phyloP scores from a whole-genome alignment of 1,140 invertebrate species.

The Trialeurodes vaporariorum region DNA sequence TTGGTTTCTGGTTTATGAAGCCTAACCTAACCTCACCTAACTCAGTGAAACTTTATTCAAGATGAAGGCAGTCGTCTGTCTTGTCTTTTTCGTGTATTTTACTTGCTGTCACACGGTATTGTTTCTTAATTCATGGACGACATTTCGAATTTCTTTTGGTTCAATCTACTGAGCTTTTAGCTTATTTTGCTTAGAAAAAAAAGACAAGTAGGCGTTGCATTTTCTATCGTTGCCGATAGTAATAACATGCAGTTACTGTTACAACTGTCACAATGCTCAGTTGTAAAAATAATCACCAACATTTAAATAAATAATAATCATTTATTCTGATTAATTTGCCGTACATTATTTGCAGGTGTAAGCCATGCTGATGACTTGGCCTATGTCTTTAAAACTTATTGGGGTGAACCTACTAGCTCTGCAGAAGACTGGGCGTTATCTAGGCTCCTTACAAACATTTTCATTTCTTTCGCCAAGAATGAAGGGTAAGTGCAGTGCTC shows the following conservation, averaged over 20 bases:
- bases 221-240: neutral
- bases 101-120: too few species aligned
- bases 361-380: slow-evolving; percentile 22
- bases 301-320: too few species aligned
- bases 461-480: slow-evolving; percentile 14
- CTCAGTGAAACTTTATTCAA: too few species aligned
- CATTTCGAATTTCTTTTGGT: too few species aligned
- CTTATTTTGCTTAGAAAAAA: neutral
- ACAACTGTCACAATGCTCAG: neutral
- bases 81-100: too few species aligned
- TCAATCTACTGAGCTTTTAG: too few species aligned
- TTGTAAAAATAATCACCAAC: neutral
- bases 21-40: too few species aligned
- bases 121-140: too few species aligned
- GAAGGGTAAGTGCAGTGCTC: too few species aligned
- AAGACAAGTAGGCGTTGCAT: too few species aligned
- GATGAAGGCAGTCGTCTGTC: too few species aligned
- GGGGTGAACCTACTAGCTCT: neutral
- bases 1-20: too few species aligned
- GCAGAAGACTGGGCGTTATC: slow-evolving; percentile 9
- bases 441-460: slow-evolving; percentile 11
- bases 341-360: slow-evolving; percentile 14
- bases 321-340: neutral
- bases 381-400: slow-evolving; percentile 14
- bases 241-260: neutral